Conservation (phyloP, 1,140 invertebrate genomes). For the Drosophila kohkoa region DNA sequence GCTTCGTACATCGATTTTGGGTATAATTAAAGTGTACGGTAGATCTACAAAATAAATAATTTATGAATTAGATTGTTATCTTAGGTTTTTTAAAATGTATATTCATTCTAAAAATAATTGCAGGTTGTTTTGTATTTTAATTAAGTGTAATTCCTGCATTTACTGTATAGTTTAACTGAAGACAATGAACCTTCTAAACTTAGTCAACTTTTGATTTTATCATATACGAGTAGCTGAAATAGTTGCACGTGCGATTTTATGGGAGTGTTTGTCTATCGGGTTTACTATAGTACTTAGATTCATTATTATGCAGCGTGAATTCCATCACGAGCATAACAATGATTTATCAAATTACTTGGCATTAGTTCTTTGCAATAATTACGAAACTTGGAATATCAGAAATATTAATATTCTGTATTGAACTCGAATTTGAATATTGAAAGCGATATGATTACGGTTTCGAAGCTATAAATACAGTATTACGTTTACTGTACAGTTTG, state of each 20-base stretch:
- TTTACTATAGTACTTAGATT: neutral
- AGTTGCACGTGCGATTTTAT: slow-evolving; percentile 21
- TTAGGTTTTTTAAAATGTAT: neutral
- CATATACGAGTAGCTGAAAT: neutral
- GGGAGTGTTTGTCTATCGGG: slow-evolving; percentile 14
- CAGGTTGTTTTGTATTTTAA: neutral
- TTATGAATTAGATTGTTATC: neutral
- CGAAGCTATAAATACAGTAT: neutral
- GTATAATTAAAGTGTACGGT: slow-evolving; percentile 87
- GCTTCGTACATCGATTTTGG: slow-evolving; percentile 86
- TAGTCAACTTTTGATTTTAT: slow-evolving; percentile 1
- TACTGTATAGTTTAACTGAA: neutral
- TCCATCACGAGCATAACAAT: neutral
- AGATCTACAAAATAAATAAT: slow-evolving; percentile 85
- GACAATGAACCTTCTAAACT: slow-evolving; percentile 10
- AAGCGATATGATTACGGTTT: slow-evolving; percentile 1
- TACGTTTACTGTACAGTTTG: neutral
- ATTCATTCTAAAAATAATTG: neutral
- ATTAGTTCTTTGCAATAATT: slow-evolving; percentile 11
- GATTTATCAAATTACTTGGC: neutral
- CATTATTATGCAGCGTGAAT: slow-evolving; percentile 20
- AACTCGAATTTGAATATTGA: neutral
- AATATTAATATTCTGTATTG: slow-evolving; percentile 6
- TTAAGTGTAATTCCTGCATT: neutral
- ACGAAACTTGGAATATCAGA: neutral